Percentiles rank a stretch among this genome's conserved stretches.
Conservation (phyloP, 2,888 invertebrate genomes). For the Eutolmus rufibarbis region DNA sequence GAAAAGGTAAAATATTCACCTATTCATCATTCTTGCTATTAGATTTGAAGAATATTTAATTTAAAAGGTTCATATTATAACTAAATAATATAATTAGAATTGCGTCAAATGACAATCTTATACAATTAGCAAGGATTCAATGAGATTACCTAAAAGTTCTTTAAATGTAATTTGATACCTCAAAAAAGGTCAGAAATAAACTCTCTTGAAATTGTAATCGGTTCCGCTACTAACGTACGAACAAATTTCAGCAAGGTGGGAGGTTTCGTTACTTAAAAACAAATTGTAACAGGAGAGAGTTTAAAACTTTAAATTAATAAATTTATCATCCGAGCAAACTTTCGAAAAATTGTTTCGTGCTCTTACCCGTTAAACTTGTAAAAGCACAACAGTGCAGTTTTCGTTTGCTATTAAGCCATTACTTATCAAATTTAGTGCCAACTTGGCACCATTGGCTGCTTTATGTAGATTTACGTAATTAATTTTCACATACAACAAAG, state of each 20-base stretch:
- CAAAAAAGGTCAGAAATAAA: neutral
- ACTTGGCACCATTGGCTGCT: neutral
- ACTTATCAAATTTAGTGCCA: neutral
- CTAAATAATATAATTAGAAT: neutral
- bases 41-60: too few relatives aligned
- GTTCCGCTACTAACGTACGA: neutral
- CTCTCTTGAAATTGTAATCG: neutral
- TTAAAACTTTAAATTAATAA: neutral
- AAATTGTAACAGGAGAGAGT: neutral
- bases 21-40: too few relatives aligned
- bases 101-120: neutral
- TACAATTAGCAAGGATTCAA: too few relatives aligned
- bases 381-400: neutral
- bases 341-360: neutral
- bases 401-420: neutral
- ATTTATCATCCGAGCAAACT: neutral
- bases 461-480: neutral
- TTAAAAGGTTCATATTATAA: too few relatives aligned
- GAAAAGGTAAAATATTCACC: too few relatives aligned
- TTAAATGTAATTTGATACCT: too few relatives aligned
- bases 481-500: neutral
- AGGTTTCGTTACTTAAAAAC: neutral
- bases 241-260: neutral
- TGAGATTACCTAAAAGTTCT: too few relatives aligned
- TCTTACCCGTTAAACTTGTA: neutral